phyloP scores from a whole-genome alignment of 2,888 invertebrate genomes.

The Cerceris rybyensis region DNA sequence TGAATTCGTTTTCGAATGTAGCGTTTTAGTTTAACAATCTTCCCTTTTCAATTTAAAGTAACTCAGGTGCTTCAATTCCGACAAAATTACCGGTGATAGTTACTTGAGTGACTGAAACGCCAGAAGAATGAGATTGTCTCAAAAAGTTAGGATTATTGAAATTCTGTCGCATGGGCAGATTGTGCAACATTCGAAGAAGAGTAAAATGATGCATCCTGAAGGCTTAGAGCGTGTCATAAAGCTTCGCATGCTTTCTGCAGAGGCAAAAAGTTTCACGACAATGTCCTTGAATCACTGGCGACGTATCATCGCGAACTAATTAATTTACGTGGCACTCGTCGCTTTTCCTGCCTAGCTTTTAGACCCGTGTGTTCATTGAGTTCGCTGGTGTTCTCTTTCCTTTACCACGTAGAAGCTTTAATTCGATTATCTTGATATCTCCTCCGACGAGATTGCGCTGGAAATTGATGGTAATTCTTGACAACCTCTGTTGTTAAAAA shows the following conservation, averaged over 20 bases:
- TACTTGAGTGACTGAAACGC: too few species aligned
- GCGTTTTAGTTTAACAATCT: too few species aligned
- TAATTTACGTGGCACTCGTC: slow-evolving; percentile 54
- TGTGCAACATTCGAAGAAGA: too few species aligned
- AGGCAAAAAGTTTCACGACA: slow-evolving; percentile 5
- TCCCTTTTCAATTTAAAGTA: too few species aligned
- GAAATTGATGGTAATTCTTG: neutral
- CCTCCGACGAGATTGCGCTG: neutral
- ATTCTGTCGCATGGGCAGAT: too few species aligned
- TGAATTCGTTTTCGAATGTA: too few species aligned
- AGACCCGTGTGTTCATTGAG: slow-evolving; percentile 43
- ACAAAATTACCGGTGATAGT: too few species aligned
- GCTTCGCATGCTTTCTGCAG: neutral
- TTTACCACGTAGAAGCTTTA: slow-evolving; percentile 2
- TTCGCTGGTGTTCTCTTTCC: slow-evolving; percentile 2
- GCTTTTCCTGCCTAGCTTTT: slow-evolving; percentile 48
- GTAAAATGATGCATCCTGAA: too few species aligned
- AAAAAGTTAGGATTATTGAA: too few species aligned
- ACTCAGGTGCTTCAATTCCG: too few species aligned
- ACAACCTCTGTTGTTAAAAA: too few species aligned
- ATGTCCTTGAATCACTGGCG: slow-evolving; percentile 1
- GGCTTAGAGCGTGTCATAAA: neutral
- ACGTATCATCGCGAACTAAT: slow-evolving; percentile 29
- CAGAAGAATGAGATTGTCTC: too few species aligned
- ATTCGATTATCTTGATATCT: slow-evolving; percentile 31